phyloP scores from a whole-genome alignment of 2,113 vertebrate species.

The Sander vitreus region DNA sequence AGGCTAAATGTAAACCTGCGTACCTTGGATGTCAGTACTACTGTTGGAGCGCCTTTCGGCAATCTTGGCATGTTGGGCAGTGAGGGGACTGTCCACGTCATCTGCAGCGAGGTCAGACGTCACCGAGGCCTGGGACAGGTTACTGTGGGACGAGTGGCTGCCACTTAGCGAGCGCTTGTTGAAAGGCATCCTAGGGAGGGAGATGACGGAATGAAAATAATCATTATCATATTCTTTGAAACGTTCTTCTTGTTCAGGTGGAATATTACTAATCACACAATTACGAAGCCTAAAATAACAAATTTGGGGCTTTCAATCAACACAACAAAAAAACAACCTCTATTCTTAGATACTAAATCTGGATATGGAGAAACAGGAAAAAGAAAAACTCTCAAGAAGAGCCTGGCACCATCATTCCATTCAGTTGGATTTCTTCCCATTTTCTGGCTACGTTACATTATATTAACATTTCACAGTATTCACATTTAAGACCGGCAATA shows the following conservation, averaged over 20 bases:
- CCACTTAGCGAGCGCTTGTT: constrained; percentile 84
- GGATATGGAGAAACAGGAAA: neutral
- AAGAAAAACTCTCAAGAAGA: neutral
- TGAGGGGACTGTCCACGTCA: constrained; percentile 86
- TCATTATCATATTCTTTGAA: neutral
- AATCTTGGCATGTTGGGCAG: constrained; percentile 83
- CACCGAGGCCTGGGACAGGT: constrained; percentile 86
- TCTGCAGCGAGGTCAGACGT: constrained; percentile 87
- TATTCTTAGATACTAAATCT: neutral
- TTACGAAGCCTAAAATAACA: neutral
- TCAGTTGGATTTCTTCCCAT: neutral
- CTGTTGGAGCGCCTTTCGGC: constrained; percentile 90
- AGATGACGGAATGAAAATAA: constrained; percentile 15
- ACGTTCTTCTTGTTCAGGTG: neutral
- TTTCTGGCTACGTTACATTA: neutral
- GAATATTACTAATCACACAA: neutral
- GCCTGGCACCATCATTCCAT: neutral
- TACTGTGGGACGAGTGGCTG: constrained; percentile 86
- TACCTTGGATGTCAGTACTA: constrained; percentile 91
- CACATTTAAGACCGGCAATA: neutral
- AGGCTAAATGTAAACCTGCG: neutral
- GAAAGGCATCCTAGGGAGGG: constrained; percentile 81
- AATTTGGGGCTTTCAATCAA: neutral
- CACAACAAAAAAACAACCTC: neutral
- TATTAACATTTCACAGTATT: neutral